These are phyloP conservation scores for Drosophila oshimai DNA, from an alignment of 1,140 invertebrate genomes.

Conservation along the genomic window DNA sequence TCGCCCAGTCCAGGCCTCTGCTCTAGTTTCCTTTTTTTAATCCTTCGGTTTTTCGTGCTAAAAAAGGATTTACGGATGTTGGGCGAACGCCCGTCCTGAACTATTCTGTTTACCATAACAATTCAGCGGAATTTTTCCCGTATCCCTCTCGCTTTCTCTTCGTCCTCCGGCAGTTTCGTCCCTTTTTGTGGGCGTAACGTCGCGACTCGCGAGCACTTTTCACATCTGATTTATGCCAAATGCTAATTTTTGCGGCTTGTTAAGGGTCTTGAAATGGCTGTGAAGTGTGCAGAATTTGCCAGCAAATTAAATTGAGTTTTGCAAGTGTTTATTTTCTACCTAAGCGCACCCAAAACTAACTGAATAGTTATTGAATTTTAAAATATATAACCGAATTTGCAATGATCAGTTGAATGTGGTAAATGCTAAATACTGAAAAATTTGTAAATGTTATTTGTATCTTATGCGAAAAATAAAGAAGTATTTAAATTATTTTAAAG, in stretches of 20 bases:
- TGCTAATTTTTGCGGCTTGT: slow-evolving; percentile 20
- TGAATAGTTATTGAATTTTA: background rate
- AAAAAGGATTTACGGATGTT: slow-evolving; percentile 77
- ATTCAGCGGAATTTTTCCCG: slow-evolving; percentile 46
- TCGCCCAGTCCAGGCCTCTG: slow-evolving; percentile 27
- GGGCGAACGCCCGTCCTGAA: background rate
- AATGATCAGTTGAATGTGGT: too few species aligned
- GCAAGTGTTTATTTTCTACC: slow-evolving; percentile 22
- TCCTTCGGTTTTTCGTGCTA: slow-evolving; percentile 77
- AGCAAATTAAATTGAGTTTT: background rate
- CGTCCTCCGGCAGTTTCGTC: too few species aligned
- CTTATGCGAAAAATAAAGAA: too few species aligned
- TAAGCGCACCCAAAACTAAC: background rate
- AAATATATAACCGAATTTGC: background rate
- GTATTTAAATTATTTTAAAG: too few species aligned
- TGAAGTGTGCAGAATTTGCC: slow-evolving; percentile 10
- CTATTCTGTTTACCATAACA: slow-evolving; percentile 54
- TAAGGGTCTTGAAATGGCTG: background rate
- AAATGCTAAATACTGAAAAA: too few species aligned
- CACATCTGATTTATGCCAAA: slow-evolving; percentile 38
- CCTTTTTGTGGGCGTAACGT: slow-evolving; percentile 25
- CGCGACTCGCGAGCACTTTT: slow-evolving; percentile 21
- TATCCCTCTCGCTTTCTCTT: background rate
- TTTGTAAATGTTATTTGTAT: too few species aligned
- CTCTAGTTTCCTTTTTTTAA: slow-evolving; percentile 81